Conservation (phyloP, 2,888 invertebrate genomes). For the Colletes collaris region DNA sequence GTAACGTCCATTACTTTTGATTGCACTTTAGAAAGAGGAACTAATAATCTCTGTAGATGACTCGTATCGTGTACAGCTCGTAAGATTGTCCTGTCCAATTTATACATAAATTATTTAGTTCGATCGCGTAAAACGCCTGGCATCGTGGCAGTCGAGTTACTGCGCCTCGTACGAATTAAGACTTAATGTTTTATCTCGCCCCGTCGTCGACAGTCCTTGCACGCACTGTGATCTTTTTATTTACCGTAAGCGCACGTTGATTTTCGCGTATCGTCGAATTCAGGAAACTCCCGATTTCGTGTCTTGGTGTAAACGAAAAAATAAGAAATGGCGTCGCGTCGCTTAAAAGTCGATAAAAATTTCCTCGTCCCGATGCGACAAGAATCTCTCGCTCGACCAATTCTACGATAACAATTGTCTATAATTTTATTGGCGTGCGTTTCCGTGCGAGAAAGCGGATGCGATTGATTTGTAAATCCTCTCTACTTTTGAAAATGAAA, state of each 20-base stretch:
- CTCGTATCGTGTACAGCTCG: constrained; percentile 6
- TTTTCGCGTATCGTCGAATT: neutral
- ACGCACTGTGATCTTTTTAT: constrained; percentile 28
- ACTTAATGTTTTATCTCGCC: constrained; percentile 8
- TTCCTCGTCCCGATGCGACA: too few species aligned
- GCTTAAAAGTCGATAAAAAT: too few species aligned
- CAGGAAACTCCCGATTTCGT: neutral
- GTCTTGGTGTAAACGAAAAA: too few species aligned
- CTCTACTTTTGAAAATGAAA: neutral
- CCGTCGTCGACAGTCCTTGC: neutral
- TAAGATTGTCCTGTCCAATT: constrained; percentile 23
- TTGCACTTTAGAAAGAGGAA: neutral
- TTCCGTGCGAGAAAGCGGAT: too few species aligned
- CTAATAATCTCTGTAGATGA: neutral
- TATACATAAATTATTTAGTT: constrained; percentile 13
- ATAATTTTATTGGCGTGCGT: too few species aligned
- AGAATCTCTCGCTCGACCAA: too few species aligned
- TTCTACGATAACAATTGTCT: too few species aligned
- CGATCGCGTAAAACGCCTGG: neutral
- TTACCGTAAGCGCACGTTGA: neutral
- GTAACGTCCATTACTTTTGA: neutral
- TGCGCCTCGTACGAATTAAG: neutral
- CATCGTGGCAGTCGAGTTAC: neutral
- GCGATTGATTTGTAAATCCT: neutral
- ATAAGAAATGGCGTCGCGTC: too few species aligned